Evolutionary conservation across 1,140 invertebrate genomes (phyloP).

Genomic region (Drosophila trapezifrons): DNA sequence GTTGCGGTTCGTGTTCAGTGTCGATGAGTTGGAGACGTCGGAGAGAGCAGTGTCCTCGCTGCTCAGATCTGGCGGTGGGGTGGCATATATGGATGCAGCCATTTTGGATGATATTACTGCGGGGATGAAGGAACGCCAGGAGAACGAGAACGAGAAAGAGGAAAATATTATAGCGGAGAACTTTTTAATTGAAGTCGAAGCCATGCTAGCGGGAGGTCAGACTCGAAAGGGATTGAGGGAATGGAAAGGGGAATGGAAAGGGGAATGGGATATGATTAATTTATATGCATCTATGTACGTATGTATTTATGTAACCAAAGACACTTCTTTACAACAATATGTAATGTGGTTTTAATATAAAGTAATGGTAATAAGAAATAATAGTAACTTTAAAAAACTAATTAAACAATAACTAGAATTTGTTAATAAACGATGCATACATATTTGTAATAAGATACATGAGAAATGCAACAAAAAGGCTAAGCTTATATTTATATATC

Average conservation of each 20-base stretch:
- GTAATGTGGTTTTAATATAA: background rate
- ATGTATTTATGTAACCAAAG: constrained; percentile 17
- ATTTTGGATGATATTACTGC: constrained; percentile 84
- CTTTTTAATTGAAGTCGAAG: constrained; percentile 68
- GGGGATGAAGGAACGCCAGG: background rate
- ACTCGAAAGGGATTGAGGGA: background rate
- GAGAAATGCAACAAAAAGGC: too few species aligned
- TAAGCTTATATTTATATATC: too few species aligned
- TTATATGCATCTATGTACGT: constrained; percentile 37
- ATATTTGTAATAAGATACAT: too few species aligned
- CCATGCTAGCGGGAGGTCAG: constrained; percentile 39
- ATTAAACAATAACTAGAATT: background rate
- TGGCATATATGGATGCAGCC: constrained; percentile 84
- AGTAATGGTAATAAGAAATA: background rate
- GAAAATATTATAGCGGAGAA: constrained; percentile 40
- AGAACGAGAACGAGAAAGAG: background rate
- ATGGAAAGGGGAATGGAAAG: too few species aligned
- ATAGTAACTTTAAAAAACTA: background rate
- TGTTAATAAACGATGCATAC: background rate
- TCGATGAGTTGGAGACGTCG: constrained; percentile 84
- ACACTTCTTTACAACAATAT: too few species aligned
- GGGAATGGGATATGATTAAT: constrained; percentile 10
- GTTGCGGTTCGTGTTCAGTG: constrained; percentile 74
- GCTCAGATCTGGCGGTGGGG: constrained; percentile 84
- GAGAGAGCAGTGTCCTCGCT: constrained; percentile 84